Evolutionary conservation across 35 echinoderm and acorn worm species (phyloP).

Genomic region (Heliocidaris erythrogramma): DNA sequence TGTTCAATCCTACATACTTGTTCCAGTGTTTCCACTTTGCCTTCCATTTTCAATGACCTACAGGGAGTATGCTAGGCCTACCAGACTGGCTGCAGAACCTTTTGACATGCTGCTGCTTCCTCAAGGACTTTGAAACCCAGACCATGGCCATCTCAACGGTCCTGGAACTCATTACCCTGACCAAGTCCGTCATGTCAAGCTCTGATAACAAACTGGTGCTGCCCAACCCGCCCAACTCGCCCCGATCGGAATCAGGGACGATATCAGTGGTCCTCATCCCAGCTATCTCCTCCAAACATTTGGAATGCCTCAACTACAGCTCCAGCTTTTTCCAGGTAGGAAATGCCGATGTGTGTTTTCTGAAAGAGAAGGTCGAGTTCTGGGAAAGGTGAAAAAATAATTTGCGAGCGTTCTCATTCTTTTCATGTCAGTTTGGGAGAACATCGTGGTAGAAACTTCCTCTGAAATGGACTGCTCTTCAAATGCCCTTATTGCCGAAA

Average conservation of each 20-base stretch:
- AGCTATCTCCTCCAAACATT: constrained; percentile 83
- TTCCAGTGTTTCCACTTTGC: not conserved
- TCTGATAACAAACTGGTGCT: constrained; percentile 77
- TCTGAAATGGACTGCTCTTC: no score
- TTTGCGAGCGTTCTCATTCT: no score
- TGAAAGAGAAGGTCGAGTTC: not conserved
- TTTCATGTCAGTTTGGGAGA: no score
- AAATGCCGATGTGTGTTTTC: not conserved
- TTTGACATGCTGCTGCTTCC: constrained; percentile 79
- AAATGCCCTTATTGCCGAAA: no score
- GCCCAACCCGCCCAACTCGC: constrained; percentile 85
- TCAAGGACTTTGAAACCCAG: constrained; percentile 83
- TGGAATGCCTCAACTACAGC: constrained; percentile 80
- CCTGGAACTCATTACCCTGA: constrained; percentile 89
- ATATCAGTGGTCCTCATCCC: constrained; percentile 94
- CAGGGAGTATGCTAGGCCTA: constrained; percentile 73
- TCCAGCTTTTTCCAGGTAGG: constrained; percentile 92
- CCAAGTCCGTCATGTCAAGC: constrained; percentile 81
- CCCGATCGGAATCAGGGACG: constrained; percentile 62
- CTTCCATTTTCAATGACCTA: not conserved
- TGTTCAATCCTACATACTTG: not conserved
- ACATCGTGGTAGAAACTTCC: no score
- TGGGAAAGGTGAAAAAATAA: no score
- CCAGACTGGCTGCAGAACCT: constrained; percentile 93
- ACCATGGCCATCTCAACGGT: constrained; percentile 81